phyloP scores from a whole-genome alignment of 2,113 vertebrate species.

The Hemiprocne comata region DNA sequence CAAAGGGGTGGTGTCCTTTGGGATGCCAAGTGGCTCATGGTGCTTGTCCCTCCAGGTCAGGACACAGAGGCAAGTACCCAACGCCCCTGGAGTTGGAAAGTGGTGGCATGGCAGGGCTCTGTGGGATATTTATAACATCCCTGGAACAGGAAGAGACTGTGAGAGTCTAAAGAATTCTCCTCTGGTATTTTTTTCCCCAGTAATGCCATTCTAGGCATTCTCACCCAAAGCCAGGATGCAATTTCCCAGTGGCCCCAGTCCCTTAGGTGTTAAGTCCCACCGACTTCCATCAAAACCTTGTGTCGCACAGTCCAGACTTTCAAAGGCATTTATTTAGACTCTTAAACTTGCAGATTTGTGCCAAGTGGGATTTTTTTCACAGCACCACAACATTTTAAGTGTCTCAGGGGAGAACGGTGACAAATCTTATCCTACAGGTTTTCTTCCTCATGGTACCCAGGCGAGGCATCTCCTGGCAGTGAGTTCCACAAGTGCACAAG shows the following conservation, averaged over 20 bases:
- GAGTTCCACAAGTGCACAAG: neutral
- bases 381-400: slow-evolving; percentile 28
- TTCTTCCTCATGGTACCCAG: neutral
- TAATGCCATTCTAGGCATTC: neutral
- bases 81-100: neutral
- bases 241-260: neutral
- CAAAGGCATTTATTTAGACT: neutral
- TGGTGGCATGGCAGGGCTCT: neutral
- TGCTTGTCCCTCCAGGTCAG: neutral
- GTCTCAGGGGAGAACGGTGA: neutral
- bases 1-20: neutral
- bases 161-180: neutral
- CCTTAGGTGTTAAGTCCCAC: neutral
- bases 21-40: neutral
- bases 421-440: slow-evolving; percentile 21
- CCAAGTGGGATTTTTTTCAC: neutral
- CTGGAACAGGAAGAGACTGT: neutral
- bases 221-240: neutral
- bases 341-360: slow-evolving; percentile 21
- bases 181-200: neutral
- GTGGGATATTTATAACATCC: neutral
- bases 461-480: neutral
- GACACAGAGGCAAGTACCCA: neutral
- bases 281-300: neutral
- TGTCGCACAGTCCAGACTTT: neutral